Evolutionary conservation across 2,797 vertebrate genomes (phyloP).

Genomic region (Ataeniobius toweri): DNA sequence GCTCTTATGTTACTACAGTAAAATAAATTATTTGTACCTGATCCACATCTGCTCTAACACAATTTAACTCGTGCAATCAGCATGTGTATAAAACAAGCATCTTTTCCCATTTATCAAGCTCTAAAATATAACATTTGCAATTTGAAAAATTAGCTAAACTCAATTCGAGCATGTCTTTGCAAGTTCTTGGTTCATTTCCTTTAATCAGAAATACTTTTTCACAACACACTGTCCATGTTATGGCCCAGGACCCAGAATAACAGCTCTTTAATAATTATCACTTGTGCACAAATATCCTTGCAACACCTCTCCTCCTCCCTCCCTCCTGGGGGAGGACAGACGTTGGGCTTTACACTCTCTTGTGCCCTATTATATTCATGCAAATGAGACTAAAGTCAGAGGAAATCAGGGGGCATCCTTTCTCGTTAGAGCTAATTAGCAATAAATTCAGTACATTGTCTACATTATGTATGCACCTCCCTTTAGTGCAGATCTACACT

Average conservation of each 20-base stretch:
- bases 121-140: background rate
- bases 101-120: background rate
- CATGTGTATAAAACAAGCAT: conserved; percentile 32
- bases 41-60: conserved; percentile 18
- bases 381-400: conserved; percentile 72
- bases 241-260: conserved; percentile 41
- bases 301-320: conserved; percentile 67
- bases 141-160: background rate
- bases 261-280: conserved; percentile 72
- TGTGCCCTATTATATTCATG: conserved; percentile 80
- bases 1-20: conserved; percentile 33
- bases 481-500: conserved; percentile 32
- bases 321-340: conserved; percentile 64
- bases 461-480: conserved; percentile 65
- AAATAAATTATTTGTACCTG: conserved; percentile 32
- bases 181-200: conserved; percentile 31
- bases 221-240: conserved; percentile 33
- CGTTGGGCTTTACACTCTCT: conserved; percentile 62
- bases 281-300: conserved; percentile 54
- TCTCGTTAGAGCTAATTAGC: conserved; percentile 77
- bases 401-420: conserved; percentile 72
- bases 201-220: conserved; percentile 43
- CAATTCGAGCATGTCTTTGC: background rate
- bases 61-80: conserved; percentile 37
- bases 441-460: conserved; percentile 60